A percentile compares a stretch with the other conserved stretches of the same genome.
phyloP scores from a whole-genome alignment of 2,888 invertebrate genomes.

The Dendrolimus houi region DNA sequence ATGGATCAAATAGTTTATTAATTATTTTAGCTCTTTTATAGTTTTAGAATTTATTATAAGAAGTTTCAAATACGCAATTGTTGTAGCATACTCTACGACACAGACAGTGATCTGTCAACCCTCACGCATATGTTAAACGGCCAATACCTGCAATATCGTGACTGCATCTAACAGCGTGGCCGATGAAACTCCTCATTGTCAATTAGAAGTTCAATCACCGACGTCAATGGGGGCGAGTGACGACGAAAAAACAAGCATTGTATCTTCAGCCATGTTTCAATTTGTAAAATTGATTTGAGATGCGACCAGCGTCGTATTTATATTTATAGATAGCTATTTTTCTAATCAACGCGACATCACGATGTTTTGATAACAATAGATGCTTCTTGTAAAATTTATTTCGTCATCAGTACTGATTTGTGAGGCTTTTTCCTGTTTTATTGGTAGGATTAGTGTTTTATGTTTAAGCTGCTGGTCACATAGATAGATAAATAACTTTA shows the following conservation, averaged over 20 bases:
- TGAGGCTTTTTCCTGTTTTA: slow-evolving; percentile 16
- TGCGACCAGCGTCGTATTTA: slow-evolving; percentile 24
- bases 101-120: background rate
- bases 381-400: slow-evolving; percentile 24
- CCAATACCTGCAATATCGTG: slow-evolving; percentile 23
- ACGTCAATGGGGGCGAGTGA: slow-evolving; percentile 30
- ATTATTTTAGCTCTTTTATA: no score
- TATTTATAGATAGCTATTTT: slow-evolving; percentile 23
- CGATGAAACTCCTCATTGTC: slow-evolving; percentile 45
- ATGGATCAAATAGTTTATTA: no score
- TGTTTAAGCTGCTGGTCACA: no score
- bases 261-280: slow-evolving; percentile 51
- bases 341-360: slow-evolving; percentile 35
- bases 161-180: slow-evolving; percentile 33
- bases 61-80: background rate
- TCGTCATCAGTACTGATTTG: slow-evolving; percentile 22
- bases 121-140: background rate
- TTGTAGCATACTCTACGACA: no score
- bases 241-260: slow-evolving; percentile 35
- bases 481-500: no score
- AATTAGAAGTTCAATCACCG: slow-evolving; percentile 69
- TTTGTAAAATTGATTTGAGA: slow-evolving; percentile 61
- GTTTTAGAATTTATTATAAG: background rate
- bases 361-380: slow-evolving; percentile 27
- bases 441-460: background rate